Evolutionary conservation across 2,888 invertebrate genomes (phyloP).

Genomic region (Conomelus anceps): DNA sequence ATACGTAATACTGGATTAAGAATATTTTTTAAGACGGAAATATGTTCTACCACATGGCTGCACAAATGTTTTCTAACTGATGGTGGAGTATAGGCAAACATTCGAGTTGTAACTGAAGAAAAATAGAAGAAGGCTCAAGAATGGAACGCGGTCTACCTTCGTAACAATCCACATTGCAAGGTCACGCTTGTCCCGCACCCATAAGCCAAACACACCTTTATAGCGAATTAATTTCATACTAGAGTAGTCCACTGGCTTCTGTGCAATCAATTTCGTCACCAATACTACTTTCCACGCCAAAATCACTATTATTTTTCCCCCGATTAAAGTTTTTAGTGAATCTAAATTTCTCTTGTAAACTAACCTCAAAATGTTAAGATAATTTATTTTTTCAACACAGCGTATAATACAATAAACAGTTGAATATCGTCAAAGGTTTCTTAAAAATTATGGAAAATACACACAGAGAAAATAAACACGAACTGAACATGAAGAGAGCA

Average conservation of each 20-base stretch:
- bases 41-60: not conserved
- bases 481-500: too few species aligned
- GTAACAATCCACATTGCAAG: not conserved
- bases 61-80: not conserved
- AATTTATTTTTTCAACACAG: too few species aligned
- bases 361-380: too few species aligned
- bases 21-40: too few species aligned
- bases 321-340: not conserved
- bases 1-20: too few species aligned
- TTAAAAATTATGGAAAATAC: too few species aligned
- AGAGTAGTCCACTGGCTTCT: not conserved
- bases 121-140: not conserved
- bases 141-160: not conserved
- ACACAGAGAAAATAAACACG: too few species aligned
- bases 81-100: not conserved
- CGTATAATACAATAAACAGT: too few species aligned
- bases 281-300: not conserved
- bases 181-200: not conserved
- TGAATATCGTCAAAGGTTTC: too few species aligned
- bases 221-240: not conserved
- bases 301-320: not conserved
- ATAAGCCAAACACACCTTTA: not conserved
- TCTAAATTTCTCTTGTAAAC: not conserved
- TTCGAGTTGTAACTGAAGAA: not conserved
- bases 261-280: not conserved